Base-by-base conservation (phyloP, 2,888 invertebrate species). In the Dinocampus coccinellae region DNA sequence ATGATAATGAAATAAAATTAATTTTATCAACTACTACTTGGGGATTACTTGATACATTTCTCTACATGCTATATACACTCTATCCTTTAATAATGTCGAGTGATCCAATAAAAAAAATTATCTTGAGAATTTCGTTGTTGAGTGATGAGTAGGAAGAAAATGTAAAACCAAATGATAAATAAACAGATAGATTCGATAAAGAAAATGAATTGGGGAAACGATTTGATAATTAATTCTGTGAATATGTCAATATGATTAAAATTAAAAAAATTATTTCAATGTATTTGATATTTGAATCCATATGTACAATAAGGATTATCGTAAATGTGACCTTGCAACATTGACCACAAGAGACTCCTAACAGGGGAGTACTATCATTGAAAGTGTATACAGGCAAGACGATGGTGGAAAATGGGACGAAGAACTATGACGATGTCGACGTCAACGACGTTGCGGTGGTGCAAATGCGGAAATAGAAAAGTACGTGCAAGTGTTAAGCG, bases 271-370 rank as follows among this genome's bases (percentile, higher is more conserved):
- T n/a, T n/a, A n/a, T n/a, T n/a, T n/a, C n/a, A n/a, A n/a, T n/a
- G n/a, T n/a, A n/a, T n/a, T n/a, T n/a, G n/a, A n/a, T n/a, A n/a
- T n/a, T n/a, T n/a, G n/a, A n/a, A n/a, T n/a, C n/a, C n/a, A n/a
- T 20, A 29, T 7, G 20, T 36, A 33, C 34, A 60, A 20, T 2
- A 60, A 34, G 16, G 34, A 33, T 61, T 61, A 29, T 33, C n/a
- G 29, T 20, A 33, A 55, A 53, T 3, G 66, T 36, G 67, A 53
- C 57, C 66, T 53, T 55, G 47, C 47, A 16, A 61, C 60, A 16
- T 42, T 11, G 55, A 53, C 61, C 62, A 55, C 22, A 57, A 39
- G 58, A 63, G 72, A 55, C 47, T 72, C 39, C 42, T 47, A 47
- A 47, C 16, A 47, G 47, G n/a, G 16, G 47, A 47, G 47, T 47